A percentile compares a stretch with the other conserved stretches of the same genome.
Evolutionary conservation across 1,140 invertebrate genomes (phyloP).

Genomic region (Rhyacophila brunnea): DNA sequence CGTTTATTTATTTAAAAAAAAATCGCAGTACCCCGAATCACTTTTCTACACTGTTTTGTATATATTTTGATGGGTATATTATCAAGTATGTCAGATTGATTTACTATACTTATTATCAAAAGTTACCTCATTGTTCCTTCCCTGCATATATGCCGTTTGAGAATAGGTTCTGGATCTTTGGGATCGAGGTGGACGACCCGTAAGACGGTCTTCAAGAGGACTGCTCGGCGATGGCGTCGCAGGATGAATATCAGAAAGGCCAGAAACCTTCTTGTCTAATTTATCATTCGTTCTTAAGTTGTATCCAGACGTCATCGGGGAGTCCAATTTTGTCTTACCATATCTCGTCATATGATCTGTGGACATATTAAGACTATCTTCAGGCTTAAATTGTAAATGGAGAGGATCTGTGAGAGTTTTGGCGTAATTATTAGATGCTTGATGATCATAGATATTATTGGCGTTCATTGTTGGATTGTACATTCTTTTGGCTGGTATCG

Average conservation of each 20-base stretch:
- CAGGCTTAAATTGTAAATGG: conserved; percentile 26
- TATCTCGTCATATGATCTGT: conserved; percentile 25
- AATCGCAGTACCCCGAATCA: too few relatives aligned
- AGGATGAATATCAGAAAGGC: not conserved
- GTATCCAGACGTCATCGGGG: conserved; percentile 6
- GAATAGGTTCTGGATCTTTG: conserved; percentile 6
- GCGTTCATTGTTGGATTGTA: conserved; percentile 1
- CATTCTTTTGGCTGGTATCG: conserved; percentile 12
- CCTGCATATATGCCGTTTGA: not conserved
- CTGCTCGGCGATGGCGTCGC: not conserved
- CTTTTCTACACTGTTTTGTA: too few relatives aligned
- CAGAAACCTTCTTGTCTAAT: not conserved
- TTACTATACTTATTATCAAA: too few relatives aligned
- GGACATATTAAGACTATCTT: conserved; percentile 32
- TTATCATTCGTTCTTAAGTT: conserved; percentile 12
- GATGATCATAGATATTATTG: too few relatives aligned
- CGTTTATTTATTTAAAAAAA: too few relatives aligned
- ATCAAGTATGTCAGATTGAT: too few relatives aligned
- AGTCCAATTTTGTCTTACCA: conserved; percentile 18
- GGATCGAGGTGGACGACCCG: conserved; percentile 6
- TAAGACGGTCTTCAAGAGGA: conserved; percentile 7
- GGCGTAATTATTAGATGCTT: not conserved
- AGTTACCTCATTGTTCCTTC: conserved; percentile 5
- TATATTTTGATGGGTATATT: too few relatives aligned
- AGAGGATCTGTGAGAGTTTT: conserved; percentile 3